Base-by-base conservation (phyloP, 2,797 vertebrate species). In the Sparidentex hasta region DNA sequence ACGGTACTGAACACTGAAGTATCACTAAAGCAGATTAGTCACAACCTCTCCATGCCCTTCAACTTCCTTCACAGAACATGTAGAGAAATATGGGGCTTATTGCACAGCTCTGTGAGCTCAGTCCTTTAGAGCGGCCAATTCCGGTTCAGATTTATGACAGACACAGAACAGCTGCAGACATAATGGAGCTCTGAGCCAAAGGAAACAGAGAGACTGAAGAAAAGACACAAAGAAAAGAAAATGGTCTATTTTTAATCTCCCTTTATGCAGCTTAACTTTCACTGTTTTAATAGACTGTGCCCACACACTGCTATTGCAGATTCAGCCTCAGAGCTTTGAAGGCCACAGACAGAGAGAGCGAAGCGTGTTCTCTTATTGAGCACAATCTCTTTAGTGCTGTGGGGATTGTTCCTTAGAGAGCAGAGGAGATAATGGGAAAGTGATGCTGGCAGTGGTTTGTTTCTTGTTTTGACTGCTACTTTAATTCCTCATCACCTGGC, bases 41-140 rank as follows among this genome's bases (percentile, higher is more conserved):
- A 86, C 61, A 76, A 57, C 81, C 57, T 29, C 48, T 78, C 66
- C 76, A 71, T 65, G 76, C 69, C 47, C 74, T 52, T 62, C 69
- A 76, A 67, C 43, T 68, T 91, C 77, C 79, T 80, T 76, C 67
- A 72, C 78, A 71, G 80, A 78, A 59, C 76, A 80, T 69, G 38
- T 21, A 55, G 67, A 82, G 66, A 91, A 90, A 91, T 87, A 73
- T 78, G 62, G 78, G 69, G 72, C 80, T 84, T 76, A 84, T 88
- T 88, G 84, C 82, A 87, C 76, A 86, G 66, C 56, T 69, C 76
- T 70, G 55, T 86, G 67, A 78, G 69, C 81, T 75, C 69, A 69
- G 48, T 84, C 56, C 58, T 84, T 79, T 50, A 56, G 59, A 78
- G 80, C 70, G 74, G 81, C 61, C 58, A 78, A 83, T 77, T 72